phyloP scores from a whole-genome alignment of 2,113 vertebrate genomes.

The Hippoglossus stenolepis region DNA sequence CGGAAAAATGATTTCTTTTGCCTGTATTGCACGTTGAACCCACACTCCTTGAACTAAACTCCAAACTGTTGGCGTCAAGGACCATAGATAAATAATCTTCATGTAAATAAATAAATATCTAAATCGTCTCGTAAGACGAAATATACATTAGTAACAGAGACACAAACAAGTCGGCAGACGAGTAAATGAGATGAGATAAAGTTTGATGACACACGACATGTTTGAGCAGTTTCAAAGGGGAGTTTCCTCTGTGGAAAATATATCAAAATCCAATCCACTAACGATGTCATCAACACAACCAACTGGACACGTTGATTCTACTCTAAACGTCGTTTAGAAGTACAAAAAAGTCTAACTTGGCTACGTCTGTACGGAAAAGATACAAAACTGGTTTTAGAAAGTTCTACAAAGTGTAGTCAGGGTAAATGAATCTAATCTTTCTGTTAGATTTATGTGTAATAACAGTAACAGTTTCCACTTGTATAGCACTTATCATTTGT shows the following conservation, averaged over 20 bases:
- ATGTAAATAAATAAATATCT: constrained; percentile 66
- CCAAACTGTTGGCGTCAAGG: constrained; percentile 16
- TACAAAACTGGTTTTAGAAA: constrained; percentile 77
- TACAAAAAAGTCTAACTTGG: constrained; percentile 65
- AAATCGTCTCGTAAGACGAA: constrained; percentile 35
- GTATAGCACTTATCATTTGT: constrained; percentile 47
- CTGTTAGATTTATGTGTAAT: constrained; percentile 15
- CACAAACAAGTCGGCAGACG: not conserved
- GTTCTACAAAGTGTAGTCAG: constrained; percentile 67
- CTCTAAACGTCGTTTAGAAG: constrained; percentile 55
- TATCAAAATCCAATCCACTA: constrained; percentile 64
- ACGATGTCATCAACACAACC: constrained; percentile 27
- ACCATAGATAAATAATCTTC: constrained; percentile 49
- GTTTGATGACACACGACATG: constrained; percentile 4
- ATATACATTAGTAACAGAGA: constrained; percentile 32
- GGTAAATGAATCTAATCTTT: constrained; percentile 53
- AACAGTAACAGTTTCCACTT: constrained; percentile 26
- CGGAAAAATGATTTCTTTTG: constrained; percentile 13
- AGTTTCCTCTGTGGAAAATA: constrained; percentile 49
- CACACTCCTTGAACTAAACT: constrained; percentile 36
- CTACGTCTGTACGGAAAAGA: constrained; percentile 64
- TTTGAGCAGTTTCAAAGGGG: constrained; percentile 24
- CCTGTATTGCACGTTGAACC: constrained; percentile 69
- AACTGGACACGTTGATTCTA: constrained; percentile 30
- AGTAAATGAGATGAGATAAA: not conserved